These are phyloP conservation scores for Desoria tigrina DNA, from an alignment of 2,888 invertebrate species.

Conservation along the genomic window DNA sequence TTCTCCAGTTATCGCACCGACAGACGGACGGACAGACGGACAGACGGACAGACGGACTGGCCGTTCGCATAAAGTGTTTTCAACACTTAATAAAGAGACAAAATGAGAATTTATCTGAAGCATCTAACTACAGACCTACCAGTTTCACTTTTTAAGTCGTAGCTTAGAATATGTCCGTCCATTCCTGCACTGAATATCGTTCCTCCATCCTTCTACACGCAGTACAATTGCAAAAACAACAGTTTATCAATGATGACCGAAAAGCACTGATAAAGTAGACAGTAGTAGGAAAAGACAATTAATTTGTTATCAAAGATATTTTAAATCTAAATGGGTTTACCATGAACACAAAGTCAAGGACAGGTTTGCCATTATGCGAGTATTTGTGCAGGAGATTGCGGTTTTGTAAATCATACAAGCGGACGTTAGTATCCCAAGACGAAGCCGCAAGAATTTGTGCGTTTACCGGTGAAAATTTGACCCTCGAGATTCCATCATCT, in stretches of 20 bases:
- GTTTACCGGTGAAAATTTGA: conserved; percentile 92
- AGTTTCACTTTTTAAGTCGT: background rate
- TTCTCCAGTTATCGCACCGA: too few species aligned
- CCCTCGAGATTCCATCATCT: conserved; percentile 89
- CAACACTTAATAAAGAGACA: background rate
- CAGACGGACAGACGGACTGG: too few species aligned
- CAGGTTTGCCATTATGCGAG: conserved; percentile 76
- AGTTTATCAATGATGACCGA: background rate
- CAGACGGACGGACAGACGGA: too few species aligned
- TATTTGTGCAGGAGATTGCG: conserved; percentile 88
- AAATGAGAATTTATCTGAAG: too few species aligned
- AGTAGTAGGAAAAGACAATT: too few species aligned
- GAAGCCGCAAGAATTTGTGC: conserved; percentile 90
- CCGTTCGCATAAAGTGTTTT: too few species aligned
- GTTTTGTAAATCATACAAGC: conserved; percentile 88
- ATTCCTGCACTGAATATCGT: background rate
- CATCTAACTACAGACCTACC: too few species aligned
- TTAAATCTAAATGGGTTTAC: conserved; percentile 23
- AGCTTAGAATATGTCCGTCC: conserved; percentile 6
- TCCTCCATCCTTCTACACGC: background rate
- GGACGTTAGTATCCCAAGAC: conserved; percentile 95
- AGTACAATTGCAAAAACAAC: background rate
- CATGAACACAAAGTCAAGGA: conserved; percentile 67
- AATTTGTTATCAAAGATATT: too few species aligned
- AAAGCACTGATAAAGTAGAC: too few species aligned